A percentile compares a stretch with the other conserved stretches of the same genome.
Evolutionary conservation across 2,888 invertebrate genomes (phyloP).

Genomic region (Drepana falcataria): DNA sequence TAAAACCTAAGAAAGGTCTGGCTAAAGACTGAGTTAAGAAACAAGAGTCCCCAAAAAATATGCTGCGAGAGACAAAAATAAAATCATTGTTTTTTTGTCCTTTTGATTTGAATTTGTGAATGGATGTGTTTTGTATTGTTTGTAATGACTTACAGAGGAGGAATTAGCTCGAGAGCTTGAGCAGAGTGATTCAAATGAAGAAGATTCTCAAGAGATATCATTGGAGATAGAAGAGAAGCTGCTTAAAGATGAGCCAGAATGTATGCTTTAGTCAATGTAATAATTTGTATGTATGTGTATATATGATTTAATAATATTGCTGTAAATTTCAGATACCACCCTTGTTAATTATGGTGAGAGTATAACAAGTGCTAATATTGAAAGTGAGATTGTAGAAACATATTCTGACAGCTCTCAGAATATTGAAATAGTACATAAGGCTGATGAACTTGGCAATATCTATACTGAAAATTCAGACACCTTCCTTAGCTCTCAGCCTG

Average conservation of each 20-base stretch:
- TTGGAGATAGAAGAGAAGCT: slow-evolving; percentile 71
- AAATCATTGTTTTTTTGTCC: too few relatives aligned
- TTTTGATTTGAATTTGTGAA: too few relatives aligned
- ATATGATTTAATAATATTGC: neutral
- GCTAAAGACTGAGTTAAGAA: too few relatives aligned
- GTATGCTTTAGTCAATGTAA: slow-evolving; percentile 28
- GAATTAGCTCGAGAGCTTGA: slow-evolving; percentile 68
- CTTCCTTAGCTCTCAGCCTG: slow-evolving; percentile 49
- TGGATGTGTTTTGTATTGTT: neutral
- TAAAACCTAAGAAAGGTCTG: too few relatives aligned
- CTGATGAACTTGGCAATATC: slow-evolving; percentile 67
- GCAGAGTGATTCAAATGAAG: slow-evolving; percentile 73
- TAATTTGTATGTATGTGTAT: neutral
- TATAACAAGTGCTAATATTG: slow-evolving; percentile 35
- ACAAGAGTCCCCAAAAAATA: too few relatives aligned
- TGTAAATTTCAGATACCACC: slow-evolving; percentile 55
- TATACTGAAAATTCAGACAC: slow-evolving; percentile 59
- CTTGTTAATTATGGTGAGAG: slow-evolving; percentile 65
- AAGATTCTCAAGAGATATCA: slow-evolving; percentile 69
- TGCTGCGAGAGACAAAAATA: too few relatives aligned
- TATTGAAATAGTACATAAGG: slow-evolving; percentile 52
- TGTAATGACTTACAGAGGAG: slow-evolving; percentile 44
- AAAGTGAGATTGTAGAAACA: slow-evolving; percentile 54
- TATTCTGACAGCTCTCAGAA: slow-evolving; percentile 59
- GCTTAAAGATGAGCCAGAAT: slow-evolving; percentile 72